Conservation (phyloP, 2,113 vertebrate genomes). For the Martes martes region DNA sequence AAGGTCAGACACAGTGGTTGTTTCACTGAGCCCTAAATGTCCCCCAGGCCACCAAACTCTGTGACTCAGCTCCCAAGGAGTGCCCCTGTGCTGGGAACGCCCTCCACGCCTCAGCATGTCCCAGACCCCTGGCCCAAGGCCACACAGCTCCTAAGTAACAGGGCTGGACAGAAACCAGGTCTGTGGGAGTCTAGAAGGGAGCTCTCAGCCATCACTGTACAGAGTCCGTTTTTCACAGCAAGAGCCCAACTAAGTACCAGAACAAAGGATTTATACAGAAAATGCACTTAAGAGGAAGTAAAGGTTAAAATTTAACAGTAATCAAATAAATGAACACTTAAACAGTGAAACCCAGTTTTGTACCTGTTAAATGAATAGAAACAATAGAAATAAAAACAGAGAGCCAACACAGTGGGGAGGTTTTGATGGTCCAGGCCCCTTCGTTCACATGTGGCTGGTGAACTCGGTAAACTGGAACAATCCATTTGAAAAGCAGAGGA, state of each 20-base stretch:
- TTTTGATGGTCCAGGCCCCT: not conserved
- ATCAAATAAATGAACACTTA: not conserved
- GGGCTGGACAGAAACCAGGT: not conserved
- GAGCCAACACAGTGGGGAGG: not conserved
- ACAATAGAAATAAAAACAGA: not conserved
- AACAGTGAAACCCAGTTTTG: not conserved
- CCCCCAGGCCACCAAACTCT: not conserved
- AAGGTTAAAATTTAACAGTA: slow-evolving; percentile 43
- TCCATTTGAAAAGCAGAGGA: not conserved
- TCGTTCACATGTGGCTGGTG: not conserved
- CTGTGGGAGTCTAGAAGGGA: not conserved
- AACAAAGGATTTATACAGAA: not conserved
- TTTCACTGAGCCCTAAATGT: not conserved
- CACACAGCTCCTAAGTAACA: not conserved
- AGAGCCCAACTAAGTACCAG: not conserved
- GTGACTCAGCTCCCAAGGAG: not conserved
- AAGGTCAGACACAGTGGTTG: not conserved
- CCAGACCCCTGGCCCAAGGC: not conserved
- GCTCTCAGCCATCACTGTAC: not conserved
- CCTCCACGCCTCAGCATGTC: not conserved
- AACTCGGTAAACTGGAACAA: not conserved
- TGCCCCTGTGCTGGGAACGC: not conserved
- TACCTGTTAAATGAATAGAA: not conserved
- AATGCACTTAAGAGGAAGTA: not conserved
- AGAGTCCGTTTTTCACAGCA: not conserved